Conservation (phyloP, 1,140 invertebrate genomes). For the Caenorhabditis tropicalis region DNA sequence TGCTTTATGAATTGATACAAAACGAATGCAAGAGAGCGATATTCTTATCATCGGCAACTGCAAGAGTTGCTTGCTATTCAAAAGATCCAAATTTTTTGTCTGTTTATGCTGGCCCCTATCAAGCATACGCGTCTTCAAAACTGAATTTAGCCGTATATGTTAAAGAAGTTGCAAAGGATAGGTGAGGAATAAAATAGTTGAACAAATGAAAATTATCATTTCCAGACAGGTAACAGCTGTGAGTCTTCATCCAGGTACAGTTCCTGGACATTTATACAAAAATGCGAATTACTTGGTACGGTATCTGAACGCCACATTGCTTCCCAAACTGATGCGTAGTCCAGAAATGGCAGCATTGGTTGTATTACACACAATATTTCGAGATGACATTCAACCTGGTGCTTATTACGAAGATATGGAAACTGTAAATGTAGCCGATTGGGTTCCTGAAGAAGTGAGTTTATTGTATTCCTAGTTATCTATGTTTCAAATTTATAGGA, state of each 20-base stretch:
- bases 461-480: background rate
- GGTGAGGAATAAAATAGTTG: background rate
- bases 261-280: background rate
- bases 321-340: background rate
- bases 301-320: background rate
- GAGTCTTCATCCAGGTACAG: background rate
- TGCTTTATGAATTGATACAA: conserved; percentile 20
- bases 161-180: background rate
- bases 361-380: conserved; percentile 4
- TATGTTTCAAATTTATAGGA: background rate
- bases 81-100: background rate
- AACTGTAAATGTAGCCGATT: background rate
- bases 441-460: background rate
- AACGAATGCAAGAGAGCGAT: background rate
- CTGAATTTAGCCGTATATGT: background rate
- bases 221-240: background rate
- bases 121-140: conserved; percentile 27
- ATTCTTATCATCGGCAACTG: background rate
- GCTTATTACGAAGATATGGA: conserved; percentile 10
- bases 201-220: background rate
- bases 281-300: background rate
- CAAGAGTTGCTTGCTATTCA: background rate
- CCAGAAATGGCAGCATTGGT: conserved; percentile 23
- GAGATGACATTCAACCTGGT: background rate
- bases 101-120: conserved; percentile 19